Percentiles rank a stretch among this genome's conserved stretches.
Conservation (phyloP, 1,140 invertebrate species). For the Bombus balteatus region DNA sequence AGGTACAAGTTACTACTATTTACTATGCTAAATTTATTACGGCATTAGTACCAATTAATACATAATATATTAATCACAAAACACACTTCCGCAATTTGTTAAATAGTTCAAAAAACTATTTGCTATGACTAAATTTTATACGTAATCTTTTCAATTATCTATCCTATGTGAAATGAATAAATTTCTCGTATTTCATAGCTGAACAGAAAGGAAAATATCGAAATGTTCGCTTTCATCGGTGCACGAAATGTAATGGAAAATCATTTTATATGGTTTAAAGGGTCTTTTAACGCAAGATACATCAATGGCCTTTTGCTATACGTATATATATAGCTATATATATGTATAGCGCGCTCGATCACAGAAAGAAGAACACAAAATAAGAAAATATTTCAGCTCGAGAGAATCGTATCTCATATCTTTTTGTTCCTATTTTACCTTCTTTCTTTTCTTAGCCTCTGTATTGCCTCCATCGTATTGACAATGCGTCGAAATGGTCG, state of each 20-base stretch:
- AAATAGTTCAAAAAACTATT: neutral
- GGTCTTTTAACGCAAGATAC: constrained; percentile 10
- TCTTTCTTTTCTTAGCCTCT: neutral
- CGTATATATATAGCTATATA: too few species aligned
- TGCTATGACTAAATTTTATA: neutral
- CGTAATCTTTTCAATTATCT: neutral
- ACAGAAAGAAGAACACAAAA: neutral
- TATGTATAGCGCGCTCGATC: neutral
- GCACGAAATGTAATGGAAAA: constrained; percentile 15
- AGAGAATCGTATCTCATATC: neutral
- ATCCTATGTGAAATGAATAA: neutral
- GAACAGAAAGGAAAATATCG: neutral
- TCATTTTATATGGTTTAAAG: neutral
- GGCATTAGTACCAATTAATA: neutral
- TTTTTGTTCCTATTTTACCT: neutral
- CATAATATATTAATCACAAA: neutral
- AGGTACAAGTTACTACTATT: neutral
- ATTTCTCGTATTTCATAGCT: neutral
- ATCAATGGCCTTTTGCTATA: neutral
- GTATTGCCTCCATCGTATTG: neutral
- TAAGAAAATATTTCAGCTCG: neutral
- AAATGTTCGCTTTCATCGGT: neutral
- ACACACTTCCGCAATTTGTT: neutral
- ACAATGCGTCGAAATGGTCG: neutral
- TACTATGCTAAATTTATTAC: neutral